Evolutionary conservation across 2,888 invertebrate genomes (phyloP).

Genomic region (Acleris laterana): DNA sequence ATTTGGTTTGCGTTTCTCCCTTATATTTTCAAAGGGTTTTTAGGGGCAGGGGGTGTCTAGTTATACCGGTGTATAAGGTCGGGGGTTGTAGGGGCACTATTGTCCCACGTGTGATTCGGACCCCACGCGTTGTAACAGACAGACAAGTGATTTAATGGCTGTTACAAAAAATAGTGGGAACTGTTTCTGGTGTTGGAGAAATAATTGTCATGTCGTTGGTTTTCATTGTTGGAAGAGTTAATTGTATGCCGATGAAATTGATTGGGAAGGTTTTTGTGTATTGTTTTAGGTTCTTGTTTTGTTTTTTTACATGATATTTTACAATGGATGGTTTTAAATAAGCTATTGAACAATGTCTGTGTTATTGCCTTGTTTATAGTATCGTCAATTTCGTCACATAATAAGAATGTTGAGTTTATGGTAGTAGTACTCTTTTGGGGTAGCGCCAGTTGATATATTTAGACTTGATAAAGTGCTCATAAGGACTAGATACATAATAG

Average conservation of each 20-base stretch:
- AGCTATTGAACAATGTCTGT: not conserved
- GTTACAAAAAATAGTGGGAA: slow-evolving; percentile 57
- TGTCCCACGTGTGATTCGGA: slow-evolving; percentile 72
- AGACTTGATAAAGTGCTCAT: too few species aligned
- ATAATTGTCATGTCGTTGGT: slow-evolving; percentile 31
- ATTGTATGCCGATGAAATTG: slow-evolving; percentile 26
- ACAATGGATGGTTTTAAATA: too few species aligned
- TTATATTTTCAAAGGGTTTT: slow-evolving; percentile 24
- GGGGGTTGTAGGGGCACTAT: slow-evolving; percentile 61
- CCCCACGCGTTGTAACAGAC: slow-evolving; percentile 72
- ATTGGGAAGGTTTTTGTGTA: slow-evolving; percentile 12
- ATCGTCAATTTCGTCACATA: too few species aligned
- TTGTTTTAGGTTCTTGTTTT: slow-evolving; percentile 4
- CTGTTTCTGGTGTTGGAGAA: slow-evolving; percentile 25
- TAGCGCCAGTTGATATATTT: too few species aligned
- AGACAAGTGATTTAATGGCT: slow-evolving; percentile 76
- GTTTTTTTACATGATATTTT: not conserved
- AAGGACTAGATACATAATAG: too few species aligned
- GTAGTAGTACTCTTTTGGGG: too few species aligned
- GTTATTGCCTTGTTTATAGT: not conserved
- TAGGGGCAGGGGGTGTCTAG: slow-evolving; percentile 45
- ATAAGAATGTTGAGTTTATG: too few species aligned
- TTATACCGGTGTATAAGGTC: slow-evolving; percentile 44
- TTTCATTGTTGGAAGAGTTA: slow-evolving; percentile 26
- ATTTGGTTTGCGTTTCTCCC: slow-evolving; percentile 38